These are phyloP conservation scores for Muscina levida DNA, from an alignment of 2,888 invertebrate genomes.

Conservation along the genomic window DNA sequence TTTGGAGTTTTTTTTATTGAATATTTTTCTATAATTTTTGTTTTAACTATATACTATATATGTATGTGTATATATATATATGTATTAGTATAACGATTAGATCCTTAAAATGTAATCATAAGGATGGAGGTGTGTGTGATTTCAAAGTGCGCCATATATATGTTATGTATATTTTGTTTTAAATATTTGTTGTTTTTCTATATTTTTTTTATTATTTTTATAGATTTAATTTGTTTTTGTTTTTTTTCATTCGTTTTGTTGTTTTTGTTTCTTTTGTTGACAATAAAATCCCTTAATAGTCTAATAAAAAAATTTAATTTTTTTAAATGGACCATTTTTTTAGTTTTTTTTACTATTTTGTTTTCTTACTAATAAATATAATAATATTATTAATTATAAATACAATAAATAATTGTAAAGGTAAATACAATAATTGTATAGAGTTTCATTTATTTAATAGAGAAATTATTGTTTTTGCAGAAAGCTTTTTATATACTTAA, in stretches of 20 bases:
- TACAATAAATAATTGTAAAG: conserved; percentile 64
- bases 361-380: conserved; percentile 65
- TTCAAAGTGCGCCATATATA: conserved; percentile 66
- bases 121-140: conserved; percentile 72
- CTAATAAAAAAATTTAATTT: conserved; percentile 72
- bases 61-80: no score
- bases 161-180: conserved; percentile 58
- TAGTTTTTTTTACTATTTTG: conserved; percentile 39
- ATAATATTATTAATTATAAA: conserved; percentile 66
- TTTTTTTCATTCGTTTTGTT: conserved; percentile 17
- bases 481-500: conserved; percentile 63
- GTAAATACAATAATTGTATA: conserved; percentile 65
- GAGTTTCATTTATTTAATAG: conserved; percentile 68
- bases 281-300: conserved; percentile 72
- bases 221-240: conserved; percentile 47
- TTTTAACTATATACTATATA: conserved; percentile 25
- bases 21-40: conserved; percentile 37
- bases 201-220: conserved; percentile 32
- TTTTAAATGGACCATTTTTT: conserved; percentile 69
- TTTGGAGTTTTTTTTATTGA: conserved; percentile 27
- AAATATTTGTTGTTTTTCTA: conserved; percentile 46
- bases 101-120: conserved; percentile 73
- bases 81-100: conserved; percentile 55
- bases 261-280: conserved; percentile 37
- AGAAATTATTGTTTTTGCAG: conserved; percentile 75